A percentile compares a stretch with the other conserved stretches of the same genome.
These are phyloP conservation scores for Porites divaricata DNA, from an alignment of 92 coral and sea anemone genomes.

Conservation along the genomic window DNA sequence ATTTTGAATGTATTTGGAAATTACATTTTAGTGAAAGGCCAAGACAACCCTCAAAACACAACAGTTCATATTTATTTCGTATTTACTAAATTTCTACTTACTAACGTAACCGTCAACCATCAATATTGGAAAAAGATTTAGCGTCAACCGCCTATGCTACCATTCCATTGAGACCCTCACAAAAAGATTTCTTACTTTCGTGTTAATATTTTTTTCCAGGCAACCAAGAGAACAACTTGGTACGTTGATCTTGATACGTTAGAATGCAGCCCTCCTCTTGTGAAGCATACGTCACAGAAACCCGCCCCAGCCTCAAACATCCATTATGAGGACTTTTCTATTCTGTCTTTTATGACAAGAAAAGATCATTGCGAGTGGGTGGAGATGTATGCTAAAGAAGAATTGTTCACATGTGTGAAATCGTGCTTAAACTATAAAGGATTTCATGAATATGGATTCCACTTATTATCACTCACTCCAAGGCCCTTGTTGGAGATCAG, in stretches of 20 bases:
- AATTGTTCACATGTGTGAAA: not conserved
- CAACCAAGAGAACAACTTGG: slow-evolving; percentile 5
- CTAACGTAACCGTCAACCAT: no score
- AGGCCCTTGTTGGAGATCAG: slow-evolving; percentile 7
- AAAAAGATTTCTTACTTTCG: not conserved
- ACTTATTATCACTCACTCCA: slow-evolving; percentile 5
- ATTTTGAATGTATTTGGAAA: no score
- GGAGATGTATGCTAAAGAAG: not conserved
- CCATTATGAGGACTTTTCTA: not conserved
- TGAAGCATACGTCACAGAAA: not conserved
- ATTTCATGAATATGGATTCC: not conserved
- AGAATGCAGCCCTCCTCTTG: not conserved
- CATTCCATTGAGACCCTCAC: not conserved
- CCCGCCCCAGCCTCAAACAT: not conserved
- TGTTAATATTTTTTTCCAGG: not conserved
- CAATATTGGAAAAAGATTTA: no score
- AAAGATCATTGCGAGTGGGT: slow-evolving; percentile 6
- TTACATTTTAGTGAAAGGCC: no score
- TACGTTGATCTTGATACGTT: not conserved
- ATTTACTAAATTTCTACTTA: no score
- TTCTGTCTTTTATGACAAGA: not conserved
- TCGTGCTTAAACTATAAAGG: slow-evolving; percentile 6
- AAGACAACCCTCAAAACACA: no score
- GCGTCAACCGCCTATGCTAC: no score
- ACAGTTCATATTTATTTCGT: no score